phyloP scores from a whole-genome alignment of 2,888 invertebrate genomes.

The Rhodophaea formosa region DNA sequence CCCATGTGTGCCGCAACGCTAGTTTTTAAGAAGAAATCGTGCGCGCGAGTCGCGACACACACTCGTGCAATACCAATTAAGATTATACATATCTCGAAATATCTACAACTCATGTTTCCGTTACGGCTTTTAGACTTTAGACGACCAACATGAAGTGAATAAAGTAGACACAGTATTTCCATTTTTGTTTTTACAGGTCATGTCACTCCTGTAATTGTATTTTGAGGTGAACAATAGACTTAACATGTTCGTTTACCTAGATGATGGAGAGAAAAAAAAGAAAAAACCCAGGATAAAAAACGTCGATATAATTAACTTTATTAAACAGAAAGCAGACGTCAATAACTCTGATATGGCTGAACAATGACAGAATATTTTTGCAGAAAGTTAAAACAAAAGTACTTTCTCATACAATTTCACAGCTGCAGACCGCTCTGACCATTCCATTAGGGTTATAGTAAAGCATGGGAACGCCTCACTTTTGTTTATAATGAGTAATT shows the following conservation, averaged over 20 bases:
- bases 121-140: neutral
- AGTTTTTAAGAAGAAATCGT: conserved; percentile 68
- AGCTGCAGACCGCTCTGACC: conserved; percentile 42
- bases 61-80: conserved; percentile 34
- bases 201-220: neutral
- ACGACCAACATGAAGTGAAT: neutral
- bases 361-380: conserved; percentile 22
- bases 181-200: neutral
- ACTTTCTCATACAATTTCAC: conserved; percentile 28
- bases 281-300: no score
- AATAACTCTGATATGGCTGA: conserved; percentile 1
- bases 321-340: neutral
- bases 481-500: conserved; percentile 69
- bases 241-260: neutral
- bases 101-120: conserved; percentile 8
- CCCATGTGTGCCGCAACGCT: conserved; percentile 78
- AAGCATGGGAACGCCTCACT: conserved; percentile 69
- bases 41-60: conserved; percentile 65
- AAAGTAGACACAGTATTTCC: neutral
- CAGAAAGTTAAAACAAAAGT: conserved; percentile 25
- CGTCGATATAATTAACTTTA: no score
- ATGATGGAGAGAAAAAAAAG: no score
- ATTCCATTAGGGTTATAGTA: conserved; percentile 58
- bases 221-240: neutral
- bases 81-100: conserved; percentile 11